phyloP scores from a whole-genome alignment of 1,140 invertebrate species.

The Yoshiicerus persimilis region DNA sequence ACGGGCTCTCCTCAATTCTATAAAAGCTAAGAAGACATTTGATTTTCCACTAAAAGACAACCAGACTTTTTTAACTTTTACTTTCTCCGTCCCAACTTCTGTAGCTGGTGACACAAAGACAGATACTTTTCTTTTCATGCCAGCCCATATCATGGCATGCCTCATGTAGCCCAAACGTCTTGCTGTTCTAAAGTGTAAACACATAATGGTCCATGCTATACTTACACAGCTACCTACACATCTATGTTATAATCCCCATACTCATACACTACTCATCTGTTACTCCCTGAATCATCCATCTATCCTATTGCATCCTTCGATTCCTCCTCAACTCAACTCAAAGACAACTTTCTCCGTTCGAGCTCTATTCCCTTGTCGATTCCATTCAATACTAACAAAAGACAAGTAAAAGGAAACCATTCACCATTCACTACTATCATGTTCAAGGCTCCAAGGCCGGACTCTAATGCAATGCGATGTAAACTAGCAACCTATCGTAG shows the following conservation, averaged over 20 bases:
- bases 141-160: background rate
- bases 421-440: background rate
- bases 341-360: background rate
- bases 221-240: no score
- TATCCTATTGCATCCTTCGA: background rate
- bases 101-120: background rate
- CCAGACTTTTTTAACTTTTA: background rate
- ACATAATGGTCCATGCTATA: no score
- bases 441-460: background rate
- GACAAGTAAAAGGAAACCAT: background rate
- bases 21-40: background rate
- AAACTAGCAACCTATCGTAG: background rate
- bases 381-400: background rate
- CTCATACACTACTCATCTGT: background rate
- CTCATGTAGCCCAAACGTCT: background rate
- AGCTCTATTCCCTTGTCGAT: background rate
- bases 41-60: background rate
- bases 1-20: background rate
- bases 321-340: background rate
- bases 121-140: background rate
- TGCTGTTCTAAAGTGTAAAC: no score
- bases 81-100: background rate
- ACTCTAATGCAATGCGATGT: background rate
- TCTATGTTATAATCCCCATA: background rate
- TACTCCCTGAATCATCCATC: background rate